A percentile compares a stretch with the other conserved stretches of the same genome.
These are phyloP conservation scores for Hypercompe scribonia DNA, from an alignment of 2,888 invertebrate species.

Conservation along the genomic window DNA sequence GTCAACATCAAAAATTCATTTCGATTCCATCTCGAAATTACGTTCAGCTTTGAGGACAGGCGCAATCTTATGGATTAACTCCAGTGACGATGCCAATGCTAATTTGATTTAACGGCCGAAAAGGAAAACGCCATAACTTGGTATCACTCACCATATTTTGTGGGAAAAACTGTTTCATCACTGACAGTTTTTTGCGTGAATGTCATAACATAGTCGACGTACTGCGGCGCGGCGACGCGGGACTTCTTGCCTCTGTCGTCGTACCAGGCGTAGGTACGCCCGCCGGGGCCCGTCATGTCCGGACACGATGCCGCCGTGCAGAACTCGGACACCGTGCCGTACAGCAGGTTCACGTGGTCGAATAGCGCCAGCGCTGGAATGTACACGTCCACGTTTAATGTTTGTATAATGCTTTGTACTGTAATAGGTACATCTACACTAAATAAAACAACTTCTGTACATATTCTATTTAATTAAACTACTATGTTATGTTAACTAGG, in stretches of 20 bases:
- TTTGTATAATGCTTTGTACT: not conserved
- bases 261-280: slow-evolving; percentile 98
- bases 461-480: not conserved
- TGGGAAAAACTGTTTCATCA: slow-evolving; percentile 98
- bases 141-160: slow-evolving; percentile 95
- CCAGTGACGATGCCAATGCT: too few species aligned
- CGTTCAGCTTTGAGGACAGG: too few species aligned
- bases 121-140: too few species aligned
- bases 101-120: too few species aligned
- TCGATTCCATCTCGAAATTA: too few species aligned
- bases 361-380: slow-evolving; percentile 97
- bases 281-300: slow-evolving; percentile 98
- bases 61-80: too few species aligned
- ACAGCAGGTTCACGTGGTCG: slow-evolving; percentile 99
- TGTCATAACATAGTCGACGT: slow-evolving; percentile 99
- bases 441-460: not conserved
- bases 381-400: not conserved
- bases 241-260: slow-evolving; percentile 99
- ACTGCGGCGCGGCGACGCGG: slow-evolving; percentile 98
- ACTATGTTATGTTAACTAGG: too few species aligned
- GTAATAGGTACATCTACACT: not conserved
- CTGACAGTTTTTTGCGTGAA: slow-evolving; percentile 98
- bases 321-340: slow-evolving; percentile 99
- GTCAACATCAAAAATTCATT: not conserved
- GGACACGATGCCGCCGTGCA: slow-evolving; percentile 98